Evolutionary conservation across 2,888 invertebrate species (phyloP).

Genomic region (Brachynemurus nebulosus): DNA sequence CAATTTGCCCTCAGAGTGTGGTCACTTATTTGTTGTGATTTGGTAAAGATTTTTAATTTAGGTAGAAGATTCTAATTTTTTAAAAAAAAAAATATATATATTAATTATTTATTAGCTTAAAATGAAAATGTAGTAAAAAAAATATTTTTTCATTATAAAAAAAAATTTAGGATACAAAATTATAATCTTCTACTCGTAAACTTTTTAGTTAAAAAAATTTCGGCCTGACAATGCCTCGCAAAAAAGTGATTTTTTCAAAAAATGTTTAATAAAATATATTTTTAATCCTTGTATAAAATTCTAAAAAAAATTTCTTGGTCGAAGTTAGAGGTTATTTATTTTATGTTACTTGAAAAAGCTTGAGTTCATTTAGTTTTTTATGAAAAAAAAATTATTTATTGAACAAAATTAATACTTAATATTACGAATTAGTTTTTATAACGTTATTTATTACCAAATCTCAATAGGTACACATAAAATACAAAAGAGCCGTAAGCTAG

Average conservation of each 20-base stretch:
- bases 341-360: not conserved
- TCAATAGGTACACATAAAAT: not conserved
- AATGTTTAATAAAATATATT: constrained; percentile 1
- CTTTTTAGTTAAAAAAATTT: constrained; percentile 2
- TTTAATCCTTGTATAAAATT: not conserved
- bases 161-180: constrained; percentile 3
- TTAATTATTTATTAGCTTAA: not conserved
- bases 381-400: constrained; percentile 2
- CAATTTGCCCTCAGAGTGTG: constrained; percentile 1
- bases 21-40: constrained; percentile 5
- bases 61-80: no score
- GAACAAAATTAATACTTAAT: constrained; percentile 1
- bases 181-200: not conserved
- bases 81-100: no score
- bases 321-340: not conserved
- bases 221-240: constrained; percentile 7
- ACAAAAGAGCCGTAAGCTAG: no score
- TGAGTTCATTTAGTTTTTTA: not conserved
- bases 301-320: constrained; percentile 1
- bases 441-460: not conserved
- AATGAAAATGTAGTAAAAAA: not conserved
- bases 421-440: not conserved
- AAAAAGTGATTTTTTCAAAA: constrained; percentile 5
- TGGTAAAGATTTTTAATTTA: no score
- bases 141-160: not conserved